Conservation (phyloP, 2,888 invertebrate species). For the Synanthedon tipuliformis region DNA sequence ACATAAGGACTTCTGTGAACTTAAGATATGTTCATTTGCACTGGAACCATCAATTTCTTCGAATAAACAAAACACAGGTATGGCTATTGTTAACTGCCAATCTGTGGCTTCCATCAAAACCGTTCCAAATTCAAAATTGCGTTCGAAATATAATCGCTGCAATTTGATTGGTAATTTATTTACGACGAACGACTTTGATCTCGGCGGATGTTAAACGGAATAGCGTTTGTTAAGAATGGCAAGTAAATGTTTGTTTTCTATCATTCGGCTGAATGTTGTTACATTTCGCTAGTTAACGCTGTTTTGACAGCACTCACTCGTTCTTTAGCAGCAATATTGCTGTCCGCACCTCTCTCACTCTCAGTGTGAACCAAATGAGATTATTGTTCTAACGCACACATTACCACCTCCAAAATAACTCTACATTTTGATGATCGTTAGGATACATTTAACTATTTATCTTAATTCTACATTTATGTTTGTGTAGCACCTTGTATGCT, state of each 20-base stretch:
- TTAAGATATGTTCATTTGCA: no score
- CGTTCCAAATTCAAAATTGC: conserved; percentile 30
- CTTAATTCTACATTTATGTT: no score
- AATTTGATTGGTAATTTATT: conserved; percentile 32
- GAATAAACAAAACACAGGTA: background rate
- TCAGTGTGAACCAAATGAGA: conserved; percentile 30
- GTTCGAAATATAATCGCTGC: conserved; percentile 20
- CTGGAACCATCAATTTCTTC: no score
- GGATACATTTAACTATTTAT: no score
- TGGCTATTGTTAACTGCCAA: background rate
- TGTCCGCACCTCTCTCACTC: conserved; percentile 40
- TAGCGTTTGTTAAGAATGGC: conserved; percentile 52
- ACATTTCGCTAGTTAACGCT: conserved; percentile 56
- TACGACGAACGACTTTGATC: conserved; percentile 51
- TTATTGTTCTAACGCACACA: conserved; percentile 6
- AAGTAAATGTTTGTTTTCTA: conserved; percentile 63
- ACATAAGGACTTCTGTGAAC: no score
- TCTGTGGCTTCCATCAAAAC: conserved; percentile 12
- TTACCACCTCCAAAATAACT: background rate
- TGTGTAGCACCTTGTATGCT: no score
- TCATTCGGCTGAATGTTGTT: conserved; percentile 61
- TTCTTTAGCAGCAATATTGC: conserved; percentile 43
- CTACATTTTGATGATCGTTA: background rate
- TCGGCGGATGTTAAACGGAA: conserved; percentile 53
- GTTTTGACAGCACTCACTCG: conserved; percentile 65